phyloP scores from a whole-genome alignment of 2,113 vertebrate species.

The Coptodon rendalli region DNA sequence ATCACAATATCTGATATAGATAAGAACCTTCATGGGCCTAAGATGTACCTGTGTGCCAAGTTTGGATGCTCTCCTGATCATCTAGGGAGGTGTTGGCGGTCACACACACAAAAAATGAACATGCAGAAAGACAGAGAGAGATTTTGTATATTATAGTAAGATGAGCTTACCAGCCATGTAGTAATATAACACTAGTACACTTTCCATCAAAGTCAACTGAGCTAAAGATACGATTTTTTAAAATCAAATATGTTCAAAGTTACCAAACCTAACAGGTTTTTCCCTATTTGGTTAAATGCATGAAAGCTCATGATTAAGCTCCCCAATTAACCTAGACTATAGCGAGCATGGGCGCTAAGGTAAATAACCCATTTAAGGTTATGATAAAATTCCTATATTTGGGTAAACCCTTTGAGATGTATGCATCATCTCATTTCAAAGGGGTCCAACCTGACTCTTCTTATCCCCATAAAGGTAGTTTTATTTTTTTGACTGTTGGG shows the following conservation, averaged over 20 bases:
- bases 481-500: not conserved
- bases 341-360: not conserved
- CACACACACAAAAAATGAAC: not conserved
- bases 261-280: not conserved
- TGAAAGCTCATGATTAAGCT: not conserved
- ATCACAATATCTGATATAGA: not conserved
- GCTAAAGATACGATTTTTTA: fast-evolving
- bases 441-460: not conserved
- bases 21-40: not conserved
- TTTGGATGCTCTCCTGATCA: not conserved
- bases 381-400: not conserved
- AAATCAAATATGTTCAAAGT: not conserved
- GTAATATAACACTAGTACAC: not conserved
- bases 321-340: not conserved
- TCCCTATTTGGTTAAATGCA: not conserved
- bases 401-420: not conserved
- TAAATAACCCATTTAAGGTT: not conserved
- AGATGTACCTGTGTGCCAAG: not conserved
- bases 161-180: not conserved
- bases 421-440: not conserved
- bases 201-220: not conserved
- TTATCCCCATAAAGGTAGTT: not conserved
- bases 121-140: not conserved
- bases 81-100: not conserved
- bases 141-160: not conserved